Base-by-base conservation (phyloP, 2,113 vertebrate genomes). In the Oceanites oceanicus region DNA sequence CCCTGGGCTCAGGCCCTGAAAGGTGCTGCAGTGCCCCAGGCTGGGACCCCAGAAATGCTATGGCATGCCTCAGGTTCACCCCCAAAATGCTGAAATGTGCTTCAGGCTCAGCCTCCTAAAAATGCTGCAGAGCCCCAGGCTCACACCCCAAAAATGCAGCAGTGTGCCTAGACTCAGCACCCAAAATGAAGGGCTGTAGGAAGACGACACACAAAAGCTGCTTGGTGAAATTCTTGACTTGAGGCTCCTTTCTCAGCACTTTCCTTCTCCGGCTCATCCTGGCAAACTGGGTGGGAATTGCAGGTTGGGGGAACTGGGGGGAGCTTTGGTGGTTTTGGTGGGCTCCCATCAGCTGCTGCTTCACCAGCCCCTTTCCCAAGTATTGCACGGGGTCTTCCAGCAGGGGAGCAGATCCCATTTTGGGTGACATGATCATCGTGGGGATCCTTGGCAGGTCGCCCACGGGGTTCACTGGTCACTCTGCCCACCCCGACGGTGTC, bases 401-500 rank as follows among this genome's bases (percentile, higher is more conserved):
- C 40, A 42, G 45, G 32, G 59, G 32, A 56, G 32, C 17, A 36
- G 72, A 36, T 42, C 82, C 52, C 27, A 2, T 42, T 86, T 58
- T 6, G 9, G 75, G 71, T 34, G 63, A 30, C 0, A 3, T 16
- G 77, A 34, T 29, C 40, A 6, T 6, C 9, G 6, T 9, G 25
- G 27, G 47, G 50, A 55, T 27, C 56, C 32, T 25, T 34, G 63
- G 79, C n/a, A 21, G 49, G 27, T 25, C 1, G 2, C 71, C 42
- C 44, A 2, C 0, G 2, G 10, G 7, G 50, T 29, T 8, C 15
- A 16, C 55, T 2, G 7, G 8, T 18, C 40, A 11, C 29, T n/a
- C 18, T 23, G 38, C 30, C 49, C 73, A 27, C 19, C 36, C 26
- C 0, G 2, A 4, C 0, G 3, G 16, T 23, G 36, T 38, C 32